Conservation (phyloP, 2,113 vertebrate genomes). For the Pavo muticus region DNA sequence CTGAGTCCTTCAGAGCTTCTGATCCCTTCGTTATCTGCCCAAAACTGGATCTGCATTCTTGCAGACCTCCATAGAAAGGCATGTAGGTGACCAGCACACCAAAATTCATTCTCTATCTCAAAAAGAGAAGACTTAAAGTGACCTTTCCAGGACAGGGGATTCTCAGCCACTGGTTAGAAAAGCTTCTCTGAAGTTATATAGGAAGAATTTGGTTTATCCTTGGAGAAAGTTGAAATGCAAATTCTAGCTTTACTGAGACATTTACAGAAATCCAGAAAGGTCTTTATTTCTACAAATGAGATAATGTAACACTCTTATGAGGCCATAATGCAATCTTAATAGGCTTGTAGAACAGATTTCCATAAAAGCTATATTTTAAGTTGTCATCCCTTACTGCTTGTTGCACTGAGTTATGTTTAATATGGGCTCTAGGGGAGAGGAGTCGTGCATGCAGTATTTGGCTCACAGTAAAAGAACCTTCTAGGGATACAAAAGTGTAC, state of each 20-base stretch:
- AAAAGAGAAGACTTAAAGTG: background rate
- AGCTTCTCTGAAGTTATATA: background rate
- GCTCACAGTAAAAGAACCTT: background rate
- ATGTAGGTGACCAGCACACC: rapidly evolving
- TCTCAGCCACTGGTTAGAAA: background rate
- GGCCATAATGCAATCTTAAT: background rate
- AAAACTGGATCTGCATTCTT: background rate
- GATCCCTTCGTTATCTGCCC: background rate
- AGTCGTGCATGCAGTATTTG: background rate
- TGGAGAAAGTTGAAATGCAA: background rate
- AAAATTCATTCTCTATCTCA: rapidly evolving
- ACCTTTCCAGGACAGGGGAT: background rate
- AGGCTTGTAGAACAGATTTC: background rate
- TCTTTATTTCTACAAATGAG: background rate
- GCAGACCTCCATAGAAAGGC: rapidly evolving
- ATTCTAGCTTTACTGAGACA: background rate
- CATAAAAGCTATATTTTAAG: background rate
- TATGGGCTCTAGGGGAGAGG: background rate
- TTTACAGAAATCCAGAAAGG: background rate
- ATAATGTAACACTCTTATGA: background rate
- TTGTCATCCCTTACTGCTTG: background rate
- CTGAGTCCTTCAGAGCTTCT: background rate
- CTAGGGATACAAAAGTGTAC: background rate
- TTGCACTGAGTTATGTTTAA: background rate
- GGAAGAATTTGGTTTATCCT: background rate